Evolutionary conservation across 1,140 invertebrate species (phyloP).

Genomic region (Macrotrachela quadricornifera): DNA sequence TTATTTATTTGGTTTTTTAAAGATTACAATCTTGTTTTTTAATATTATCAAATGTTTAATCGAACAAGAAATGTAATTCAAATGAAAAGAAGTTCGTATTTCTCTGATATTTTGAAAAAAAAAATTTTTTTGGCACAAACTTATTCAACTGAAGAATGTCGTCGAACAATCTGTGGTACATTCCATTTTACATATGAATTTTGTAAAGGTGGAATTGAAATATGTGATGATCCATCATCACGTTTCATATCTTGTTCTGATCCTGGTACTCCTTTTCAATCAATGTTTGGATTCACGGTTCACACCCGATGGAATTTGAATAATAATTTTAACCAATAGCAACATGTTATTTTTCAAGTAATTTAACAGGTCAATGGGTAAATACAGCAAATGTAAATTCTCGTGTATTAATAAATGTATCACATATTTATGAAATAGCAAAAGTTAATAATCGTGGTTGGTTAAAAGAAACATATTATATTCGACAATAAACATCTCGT

Average conservation of each 20-base stretch:
- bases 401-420: constrained; percentile 2
- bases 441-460: constrained; percentile 7
- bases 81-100: too few species aligned
- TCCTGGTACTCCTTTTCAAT: constrained; percentile 3
- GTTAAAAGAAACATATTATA: constrained; percentile 4
- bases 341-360: constrained; percentile 6
- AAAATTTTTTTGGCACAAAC: too few species aligned
- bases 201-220: neutral
- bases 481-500: constrained; percentile 5
- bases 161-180: constrained; percentile 2
- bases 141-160: neutral
- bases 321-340: too few species aligned
- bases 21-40: too few species aligned
- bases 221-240: constrained; percentile 1
- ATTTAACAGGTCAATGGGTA: constrained; percentile 8
- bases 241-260: constrained; percentile 5
- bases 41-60: too few species aligned
- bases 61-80: too few species aligned
- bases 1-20: too few species aligned
- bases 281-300: too few species aligned
- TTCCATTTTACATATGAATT: constrained; percentile 9
- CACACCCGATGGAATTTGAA: too few species aligned
- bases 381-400: constrained; percentile 8
- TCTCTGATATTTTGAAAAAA: too few species aligned
- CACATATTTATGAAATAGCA: constrained; percentile 4